Evolutionary conservation across 2,113 vertebrate genomes (phyloP).

Genomic region (Psilopsiagon aurifrons): DNA sequence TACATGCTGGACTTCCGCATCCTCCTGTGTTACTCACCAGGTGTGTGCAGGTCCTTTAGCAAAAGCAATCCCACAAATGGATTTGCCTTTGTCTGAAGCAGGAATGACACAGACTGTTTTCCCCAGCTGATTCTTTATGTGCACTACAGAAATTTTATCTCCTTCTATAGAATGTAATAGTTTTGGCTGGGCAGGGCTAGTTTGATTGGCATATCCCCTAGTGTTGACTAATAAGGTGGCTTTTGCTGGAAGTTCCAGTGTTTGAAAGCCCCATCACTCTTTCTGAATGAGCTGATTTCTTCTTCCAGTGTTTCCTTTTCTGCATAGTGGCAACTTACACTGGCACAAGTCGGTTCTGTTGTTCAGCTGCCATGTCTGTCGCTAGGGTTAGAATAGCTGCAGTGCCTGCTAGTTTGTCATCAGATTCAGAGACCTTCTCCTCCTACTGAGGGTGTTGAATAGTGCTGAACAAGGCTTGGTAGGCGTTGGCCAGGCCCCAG

Average conservation of each 20-base stretch:
- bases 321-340: background rate
- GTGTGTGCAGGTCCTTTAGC: background rate
- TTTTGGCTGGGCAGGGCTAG: background rate
- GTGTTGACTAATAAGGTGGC: background rate
- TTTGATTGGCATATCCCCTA: background rate
- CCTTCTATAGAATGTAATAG: background rate
- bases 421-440: background rate
- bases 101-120: background rate
- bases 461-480: background rate
- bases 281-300: background rate
- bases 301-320: background rate
- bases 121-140: background rate
- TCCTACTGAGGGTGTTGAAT: background rate
- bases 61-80: no score
- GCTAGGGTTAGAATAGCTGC: background rate
- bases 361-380: background rate
- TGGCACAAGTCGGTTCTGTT: background rate
- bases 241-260: background rate
- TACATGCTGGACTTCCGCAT: background rate
- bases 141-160: background rate
- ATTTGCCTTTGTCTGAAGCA: background rate
- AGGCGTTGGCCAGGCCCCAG: accelerated
- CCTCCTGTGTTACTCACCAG: background rate
- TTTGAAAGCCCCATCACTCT: background rate
- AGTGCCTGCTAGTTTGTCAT: background rate